Percentiles rank a stretch among this genome's conserved stretches.
phyloP scores from a whole-genome alignment of 2,797 vertebrate genomes.

The Poecile montanus region DNA sequence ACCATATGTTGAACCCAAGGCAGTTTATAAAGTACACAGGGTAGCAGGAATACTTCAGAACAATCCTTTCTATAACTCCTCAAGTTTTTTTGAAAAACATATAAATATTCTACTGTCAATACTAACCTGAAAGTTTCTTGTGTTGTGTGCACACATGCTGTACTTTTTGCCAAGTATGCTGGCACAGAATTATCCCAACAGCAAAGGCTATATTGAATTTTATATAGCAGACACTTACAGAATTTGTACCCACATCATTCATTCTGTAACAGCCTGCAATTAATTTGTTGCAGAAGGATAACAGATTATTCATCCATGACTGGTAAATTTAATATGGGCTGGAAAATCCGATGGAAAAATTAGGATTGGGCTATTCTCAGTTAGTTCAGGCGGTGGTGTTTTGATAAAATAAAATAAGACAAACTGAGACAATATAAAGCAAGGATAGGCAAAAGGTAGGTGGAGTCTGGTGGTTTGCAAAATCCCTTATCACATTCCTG shows the following conservation, averaged over 20 bases:
- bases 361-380: neutral
- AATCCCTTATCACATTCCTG: neutral
- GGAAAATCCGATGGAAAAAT: constrained; percentile 41
- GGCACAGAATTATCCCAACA: neutral
- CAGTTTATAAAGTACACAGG: neutral
- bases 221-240: constrained; percentile 24
- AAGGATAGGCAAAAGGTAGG: neutral
- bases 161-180: neutral
- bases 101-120: neutral
- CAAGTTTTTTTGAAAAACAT: neutral
- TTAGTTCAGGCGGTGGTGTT: neutral
- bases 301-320: constrained; percentile 47
- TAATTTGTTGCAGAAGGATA: constrained; percentile 60
- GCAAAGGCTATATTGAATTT: constrained; percentile 32
- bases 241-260: constrained; percentile 67
- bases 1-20: constrained; percentile 9
- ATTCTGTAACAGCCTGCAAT: constrained; percentile 48
- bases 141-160: neutral
- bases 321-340: constrained; percentile 16
- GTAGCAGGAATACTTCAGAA: neutral
- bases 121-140: neutral
- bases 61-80: neutral
- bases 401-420: neutral
- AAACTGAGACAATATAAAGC: neutral
- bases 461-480: neutral